A percentile compares a stretch with the other conserved stretches of the same genome.
phyloP scores from a whole-genome alignment of 2,797 vertebrate species.

The Vespertilio murinus region DNA sequence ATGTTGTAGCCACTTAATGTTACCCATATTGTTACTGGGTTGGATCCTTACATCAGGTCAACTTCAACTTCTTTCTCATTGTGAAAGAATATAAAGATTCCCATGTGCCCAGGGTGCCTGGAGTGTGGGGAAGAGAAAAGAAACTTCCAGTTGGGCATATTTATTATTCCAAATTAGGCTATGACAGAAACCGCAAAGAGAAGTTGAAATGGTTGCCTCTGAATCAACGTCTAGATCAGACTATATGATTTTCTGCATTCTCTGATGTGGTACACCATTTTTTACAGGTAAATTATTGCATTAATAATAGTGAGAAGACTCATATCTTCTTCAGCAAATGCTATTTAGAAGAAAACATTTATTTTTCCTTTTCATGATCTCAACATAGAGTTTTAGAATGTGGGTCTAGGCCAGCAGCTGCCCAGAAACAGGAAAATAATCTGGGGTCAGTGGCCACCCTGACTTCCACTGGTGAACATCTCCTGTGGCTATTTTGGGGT shows the following conservation, averaged over 20 bases:
- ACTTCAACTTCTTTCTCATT: slow-evolving; percentile 12
- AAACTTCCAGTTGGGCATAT: slow-evolving; percentile 24
- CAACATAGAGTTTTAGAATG: slow-evolving; percentile 31
- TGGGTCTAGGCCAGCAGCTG: slow-evolving; percentile 27
- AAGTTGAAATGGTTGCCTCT: slow-evolving; percentile 20
- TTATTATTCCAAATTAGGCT: slow-evolving; percentile 8
- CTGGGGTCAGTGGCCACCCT: neutral
- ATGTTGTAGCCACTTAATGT: neutral
- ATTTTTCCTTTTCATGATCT: neutral
- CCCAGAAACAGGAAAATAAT: slow-evolving; percentile 29
- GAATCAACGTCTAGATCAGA: neutral
- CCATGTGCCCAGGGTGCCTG: neutral
- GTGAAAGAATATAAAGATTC: slow-evolving; percentile 5
- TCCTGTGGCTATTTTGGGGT: slow-evolving; percentile 27
- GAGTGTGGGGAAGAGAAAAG: slow-evolving; percentile 2
- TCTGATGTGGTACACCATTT: neutral
- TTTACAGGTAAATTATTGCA: neutral
- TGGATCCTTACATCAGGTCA: neutral
- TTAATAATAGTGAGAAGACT: neutral
- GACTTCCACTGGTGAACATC: neutral
- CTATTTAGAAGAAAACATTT: slow-evolving; percentile 36
- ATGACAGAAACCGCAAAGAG: neutral
- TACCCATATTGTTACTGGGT: neutral
- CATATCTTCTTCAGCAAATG: slow-evolving; percentile 10
- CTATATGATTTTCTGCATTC: neutral